phyloP scores from a whole-genome alignment of 2,797 vertebrate genomes.

The Fratercula arctica region DNA sequence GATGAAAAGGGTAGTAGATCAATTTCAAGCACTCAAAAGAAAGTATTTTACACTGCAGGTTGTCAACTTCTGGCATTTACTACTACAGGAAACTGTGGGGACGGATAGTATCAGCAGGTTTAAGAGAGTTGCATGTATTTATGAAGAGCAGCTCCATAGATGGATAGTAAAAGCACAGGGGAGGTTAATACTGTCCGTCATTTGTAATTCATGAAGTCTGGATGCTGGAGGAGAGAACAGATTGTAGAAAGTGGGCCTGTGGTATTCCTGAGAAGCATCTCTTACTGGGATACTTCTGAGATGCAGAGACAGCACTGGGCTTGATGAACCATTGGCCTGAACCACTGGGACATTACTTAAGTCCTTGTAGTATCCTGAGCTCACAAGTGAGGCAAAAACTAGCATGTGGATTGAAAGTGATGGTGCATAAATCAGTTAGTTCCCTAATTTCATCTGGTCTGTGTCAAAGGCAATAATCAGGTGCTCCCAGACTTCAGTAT shows the following conservation, averaged over 20 bases:
- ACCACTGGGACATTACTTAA: not conserved
- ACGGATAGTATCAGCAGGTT: not conserved
- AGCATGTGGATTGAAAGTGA: not conserved
- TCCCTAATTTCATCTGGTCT: not conserved
- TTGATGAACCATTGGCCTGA: not conserved
- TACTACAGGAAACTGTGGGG: not conserved
- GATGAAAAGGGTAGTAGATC: not conserved
- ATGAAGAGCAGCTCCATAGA: not conserved
- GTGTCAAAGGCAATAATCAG: not conserved
- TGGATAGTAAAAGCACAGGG: not conserved
- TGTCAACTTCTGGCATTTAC: not conserved
- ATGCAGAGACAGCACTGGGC: not conserved
- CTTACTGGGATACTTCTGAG: not conserved
- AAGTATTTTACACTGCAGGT: not conserved
- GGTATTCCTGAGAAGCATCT: not conserved
- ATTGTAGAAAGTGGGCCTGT: not conserved
- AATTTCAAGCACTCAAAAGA: not conserved
- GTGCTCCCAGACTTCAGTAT: not conserved
- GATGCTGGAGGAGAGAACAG: not conserved
- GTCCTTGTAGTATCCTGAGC: not conserved
- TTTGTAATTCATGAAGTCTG: not conserved
- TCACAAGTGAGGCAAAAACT: accelerated
- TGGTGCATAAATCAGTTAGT: not conserved
- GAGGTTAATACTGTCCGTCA: not conserved
- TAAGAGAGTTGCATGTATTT: not conserved